phyloP scores from a whole-genome alignment of 2,113 vertebrate genomes.

The Cyphomyrus discorhynchus region DNA sequence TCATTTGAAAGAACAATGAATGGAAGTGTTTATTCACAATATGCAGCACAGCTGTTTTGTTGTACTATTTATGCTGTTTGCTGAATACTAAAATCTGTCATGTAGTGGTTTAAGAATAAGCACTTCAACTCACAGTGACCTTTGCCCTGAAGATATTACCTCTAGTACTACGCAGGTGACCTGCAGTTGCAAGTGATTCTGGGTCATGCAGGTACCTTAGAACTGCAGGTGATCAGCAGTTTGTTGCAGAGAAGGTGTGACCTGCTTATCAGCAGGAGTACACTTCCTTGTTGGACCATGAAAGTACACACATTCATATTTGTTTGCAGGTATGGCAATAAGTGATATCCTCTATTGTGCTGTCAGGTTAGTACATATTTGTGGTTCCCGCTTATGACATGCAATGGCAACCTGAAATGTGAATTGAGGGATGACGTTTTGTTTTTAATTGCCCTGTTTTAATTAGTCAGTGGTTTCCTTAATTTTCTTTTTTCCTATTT shows the following conservation, averaged over 20 bases:
- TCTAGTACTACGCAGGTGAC: neutral
- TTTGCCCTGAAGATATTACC: neutral
- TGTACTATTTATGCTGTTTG: neutral
- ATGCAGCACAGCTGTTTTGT: neutral
- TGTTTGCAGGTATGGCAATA: neutral
- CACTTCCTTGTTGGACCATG: neutral
- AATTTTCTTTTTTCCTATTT: neutral
- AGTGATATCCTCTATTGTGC: neutral
- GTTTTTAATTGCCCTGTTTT: neutral
- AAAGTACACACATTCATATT: neutral
- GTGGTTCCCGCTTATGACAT: neutral
- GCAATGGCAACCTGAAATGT: neutral
- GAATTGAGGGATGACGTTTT: neutral
- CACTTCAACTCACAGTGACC: neutral
- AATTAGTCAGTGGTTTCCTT: neutral
- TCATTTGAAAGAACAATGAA: neutral
- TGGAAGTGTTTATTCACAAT: neutral
- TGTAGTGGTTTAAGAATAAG: neutral
- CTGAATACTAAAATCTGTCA: neutral
- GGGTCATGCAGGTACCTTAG: neutral
- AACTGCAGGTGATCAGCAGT: neutral
- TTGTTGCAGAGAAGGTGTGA: neutral
- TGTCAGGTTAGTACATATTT: neutral
- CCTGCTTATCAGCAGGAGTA: neutral
- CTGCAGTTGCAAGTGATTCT: neutral